Evolutionary conservation across 1,140 invertebrate genomes (phyloP), one percentile per base, ranked within the genome.

Genomic region (Daktulosphaira vitifoliae): DNA sequence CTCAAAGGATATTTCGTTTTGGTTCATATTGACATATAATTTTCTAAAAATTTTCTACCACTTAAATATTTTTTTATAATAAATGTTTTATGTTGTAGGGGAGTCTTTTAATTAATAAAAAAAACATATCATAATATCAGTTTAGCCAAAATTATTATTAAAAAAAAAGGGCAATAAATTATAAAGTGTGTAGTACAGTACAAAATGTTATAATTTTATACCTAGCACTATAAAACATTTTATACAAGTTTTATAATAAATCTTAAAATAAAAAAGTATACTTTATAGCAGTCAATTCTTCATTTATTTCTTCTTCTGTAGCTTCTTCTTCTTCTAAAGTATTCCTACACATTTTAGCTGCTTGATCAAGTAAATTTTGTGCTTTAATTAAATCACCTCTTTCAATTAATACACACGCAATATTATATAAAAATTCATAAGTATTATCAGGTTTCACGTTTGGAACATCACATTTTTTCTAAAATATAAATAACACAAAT

Each of bases 381-480:
- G 92, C 92, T 71, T 90, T 89, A 44, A 75, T 73, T 72, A 81
- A 86, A 68, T 84, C 81, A 5, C 83, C 84, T 48, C 81, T 77
- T 67, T 84, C 86, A 49, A 92, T 82, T 15, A 90, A 74, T 50
- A 84, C 81, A 74, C 91, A 94, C 6, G 90, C 90, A 38, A 83
- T 81, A 74, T 98, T 98, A 72, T 95, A 98, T 26, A 84, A 83
- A 39, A 95, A 73, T 74, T 98, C 95, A 76, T 96, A 97, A 0
- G 86, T 87, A 33, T 81, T 74, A 65, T 86, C 82, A 42, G 26
- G 56, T 48, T 62, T 62, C n/a, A 62, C 23, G 8, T 22, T 48
- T 20, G 56, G 56, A 15, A 62, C 44, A 5, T 62, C 56, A 62
- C 46, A 62, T 46, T 33, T 48, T 8, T 75, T 71, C 76, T 80